A percentile compares a stretch with the other conserved stretches of the same genome.
Evolutionary conservation across 2,888 invertebrate species (phyloP).

Genomic region (Luperina testacea): DNA sequence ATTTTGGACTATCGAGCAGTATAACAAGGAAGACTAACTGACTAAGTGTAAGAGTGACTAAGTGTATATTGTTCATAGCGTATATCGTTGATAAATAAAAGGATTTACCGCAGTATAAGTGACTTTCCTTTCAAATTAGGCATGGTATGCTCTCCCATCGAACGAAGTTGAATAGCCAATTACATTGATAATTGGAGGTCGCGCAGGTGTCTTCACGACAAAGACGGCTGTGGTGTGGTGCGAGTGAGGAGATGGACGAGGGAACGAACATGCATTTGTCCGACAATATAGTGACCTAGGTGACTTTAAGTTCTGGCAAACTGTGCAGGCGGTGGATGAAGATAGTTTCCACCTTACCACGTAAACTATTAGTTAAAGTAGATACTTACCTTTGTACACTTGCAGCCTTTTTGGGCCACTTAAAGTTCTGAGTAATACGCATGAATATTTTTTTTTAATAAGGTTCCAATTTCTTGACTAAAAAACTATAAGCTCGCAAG

Average conservation of each 20-base stretch:
- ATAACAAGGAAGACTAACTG: too few relatives aligned
- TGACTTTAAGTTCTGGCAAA: background rate
- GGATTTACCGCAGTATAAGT: too few relatives aligned
- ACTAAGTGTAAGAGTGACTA: too few relatives aligned
- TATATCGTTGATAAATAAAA: too few relatives aligned
- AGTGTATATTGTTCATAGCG: too few relatives aligned
- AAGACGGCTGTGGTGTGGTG: conserved; percentile 70
- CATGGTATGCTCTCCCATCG: conserved; percentile 85
- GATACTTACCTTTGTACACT: background rate
- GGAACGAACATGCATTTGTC: background rate
- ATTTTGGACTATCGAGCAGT: too few relatives aligned
- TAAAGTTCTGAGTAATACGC: background rate
- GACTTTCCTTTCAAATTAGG: too few relatives aligned
- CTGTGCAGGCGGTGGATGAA: background rate
- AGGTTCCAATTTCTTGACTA: too few relatives aligned
- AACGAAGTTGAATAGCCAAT: conserved; percentile 88
- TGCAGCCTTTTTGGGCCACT: background rate
- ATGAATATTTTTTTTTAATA: background rate
- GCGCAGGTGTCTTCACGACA: conserved; percentile 86
- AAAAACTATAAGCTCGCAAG: background rate
- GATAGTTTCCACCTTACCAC: background rate
- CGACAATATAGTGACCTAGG: background rate
- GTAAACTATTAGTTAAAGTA: background rate
- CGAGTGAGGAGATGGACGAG: conserved; percentile 35
- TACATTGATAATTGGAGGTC: conserved; percentile 89